Evolutionary conservation across 1,140 invertebrate genomes (phyloP).

Genomic region (Tribolium castaneum): DNA sequence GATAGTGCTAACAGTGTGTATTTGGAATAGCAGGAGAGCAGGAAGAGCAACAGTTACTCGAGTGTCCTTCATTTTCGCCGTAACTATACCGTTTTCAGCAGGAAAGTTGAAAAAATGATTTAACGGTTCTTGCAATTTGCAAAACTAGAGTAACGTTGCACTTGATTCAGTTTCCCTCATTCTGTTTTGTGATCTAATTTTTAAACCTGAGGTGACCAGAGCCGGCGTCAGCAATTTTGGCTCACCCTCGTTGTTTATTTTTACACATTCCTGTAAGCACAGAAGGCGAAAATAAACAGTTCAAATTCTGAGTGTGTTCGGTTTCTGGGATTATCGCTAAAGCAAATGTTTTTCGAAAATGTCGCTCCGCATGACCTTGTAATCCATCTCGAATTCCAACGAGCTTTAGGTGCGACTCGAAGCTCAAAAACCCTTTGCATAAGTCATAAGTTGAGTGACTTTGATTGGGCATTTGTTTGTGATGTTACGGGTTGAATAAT

Average conservation of each 20-base stretch:
- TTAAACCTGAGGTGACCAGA: background rate
- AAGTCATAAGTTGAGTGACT: conserved; percentile 28
- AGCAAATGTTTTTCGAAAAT: background rate
- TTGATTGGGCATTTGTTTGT: conserved; percentile 34
- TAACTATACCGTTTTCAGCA: conserved; percentile 10
- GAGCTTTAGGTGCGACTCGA: background rate
- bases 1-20: conserved; percentile 4
- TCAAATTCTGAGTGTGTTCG: background rate
- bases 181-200: background rate
- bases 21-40: conserved; percentile 20
- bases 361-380: background rate
- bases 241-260: conserved; percentile 12
- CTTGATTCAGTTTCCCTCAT: background rate
- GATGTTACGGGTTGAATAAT: conserved; percentile 31
- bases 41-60: conserved; percentile 14
- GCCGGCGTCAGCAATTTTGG: conserved; percentile 10
- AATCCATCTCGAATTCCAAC: background rate
- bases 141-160: background rate
- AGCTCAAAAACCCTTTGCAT: background rate
- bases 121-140: conserved; percentile 1
- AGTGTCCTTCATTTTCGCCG: conserved; percentile 29
- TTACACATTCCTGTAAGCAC: conserved; percentile 4
- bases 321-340: background rate
- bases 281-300: background rate
- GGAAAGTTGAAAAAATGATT: background rate